Evolutionary conservation across 2,113 vertebrate species (phyloP), one percentile per base, ranked within the genome.

Genomic region (Brachyistius frenatus): DNA sequence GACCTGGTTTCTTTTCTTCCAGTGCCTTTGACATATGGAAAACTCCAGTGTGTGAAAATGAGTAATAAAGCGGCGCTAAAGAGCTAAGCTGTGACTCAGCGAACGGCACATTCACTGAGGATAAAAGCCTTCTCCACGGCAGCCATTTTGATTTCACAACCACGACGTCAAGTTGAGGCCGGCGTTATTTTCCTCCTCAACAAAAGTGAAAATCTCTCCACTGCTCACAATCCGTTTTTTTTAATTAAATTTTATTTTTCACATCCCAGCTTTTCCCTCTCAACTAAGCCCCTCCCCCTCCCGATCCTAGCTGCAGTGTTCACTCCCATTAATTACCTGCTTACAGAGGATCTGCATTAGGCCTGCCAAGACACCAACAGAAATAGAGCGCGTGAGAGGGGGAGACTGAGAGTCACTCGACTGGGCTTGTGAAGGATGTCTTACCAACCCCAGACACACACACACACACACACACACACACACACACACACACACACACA

Each of bases 141-240:
- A 91, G 92, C 90, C 91, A 93, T 92, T 91, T 93, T 92, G 89
- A 91, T 93, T 92, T 90, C 80, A 87, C 86, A 86, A 86, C 83
- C 57, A 5, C 63, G 2, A 5, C 56, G 36, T 86, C 78, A 90
- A 89, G 67, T 84, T 50, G 58, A 74, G 58, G 69, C 78, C 41
- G 65, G 15, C 52, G 31, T 76, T 69, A 61, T 78, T 79, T 71
- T 71, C 64, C 73, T 49, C 61, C 72, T 71, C 68, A n/a, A 33
- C 7, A 50, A 75, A 23, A 80, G 52, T 15, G 47, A 41, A 70
- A 82, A 80, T 76, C 75, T 87, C 66, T 74, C 63, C 80, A n/a
- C 61, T 10, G 68, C 85, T 78, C 65, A 30, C 44, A 73, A 2
- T 52, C 15, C 3, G 41, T 23, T 16, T 50, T 39, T 35, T 52